Conservation (phyloP, 2,888 invertebrate genomes). For the Aleiodes testaceus region DNA sequence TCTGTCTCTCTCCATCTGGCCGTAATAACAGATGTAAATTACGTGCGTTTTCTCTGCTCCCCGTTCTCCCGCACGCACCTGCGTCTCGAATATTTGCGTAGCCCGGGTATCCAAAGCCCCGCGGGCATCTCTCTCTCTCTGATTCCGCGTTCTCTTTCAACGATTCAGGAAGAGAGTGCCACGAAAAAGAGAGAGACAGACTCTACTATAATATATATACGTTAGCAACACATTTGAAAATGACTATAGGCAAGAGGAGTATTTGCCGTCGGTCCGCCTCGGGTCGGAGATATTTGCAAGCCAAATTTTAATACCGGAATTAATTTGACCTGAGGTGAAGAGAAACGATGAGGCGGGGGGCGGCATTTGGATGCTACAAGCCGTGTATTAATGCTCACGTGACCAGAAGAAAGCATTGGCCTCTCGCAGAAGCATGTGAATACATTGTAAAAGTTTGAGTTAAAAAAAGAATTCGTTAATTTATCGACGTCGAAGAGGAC, state of each 20-base stretch:
- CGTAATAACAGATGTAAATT: conserved; percentile 73
- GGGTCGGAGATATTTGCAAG: conserved; percentile 72
- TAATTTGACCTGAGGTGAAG: conserved; percentile 71
- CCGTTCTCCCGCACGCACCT: conserved; percentile 50
- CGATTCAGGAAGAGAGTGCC: not conserved
- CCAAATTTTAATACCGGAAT: conserved; percentile 74
- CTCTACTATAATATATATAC: conserved; percentile 3
- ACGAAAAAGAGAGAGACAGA: conserved; percentile 18
- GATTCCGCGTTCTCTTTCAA: conserved; percentile 3
- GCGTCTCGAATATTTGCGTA: conserved; percentile 52
- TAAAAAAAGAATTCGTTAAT: conserved; percentile 54
- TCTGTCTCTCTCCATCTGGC: conserved; percentile 33
- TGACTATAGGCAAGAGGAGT: conserved; percentile 38
- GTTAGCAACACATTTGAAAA: conserved; percentile 5
- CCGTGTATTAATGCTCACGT: conserved; percentile 23
- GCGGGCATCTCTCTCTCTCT: conserved; percentile 35
- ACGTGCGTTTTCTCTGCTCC: conserved; percentile 63
- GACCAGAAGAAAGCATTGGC: conserved; percentile 1
- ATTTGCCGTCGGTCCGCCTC: conserved; percentile 59
- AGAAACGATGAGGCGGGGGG: not conserved
- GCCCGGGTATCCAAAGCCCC: conserved; percentile 38
- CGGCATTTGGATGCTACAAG: not conserved
- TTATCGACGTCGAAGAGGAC: conserved; percentile 61
- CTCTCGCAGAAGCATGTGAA: not conserved
- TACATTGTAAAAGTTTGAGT: not conserved